Conservation (phyloP, 2,888 invertebrate species). For the Buathra laborator region DNA sequence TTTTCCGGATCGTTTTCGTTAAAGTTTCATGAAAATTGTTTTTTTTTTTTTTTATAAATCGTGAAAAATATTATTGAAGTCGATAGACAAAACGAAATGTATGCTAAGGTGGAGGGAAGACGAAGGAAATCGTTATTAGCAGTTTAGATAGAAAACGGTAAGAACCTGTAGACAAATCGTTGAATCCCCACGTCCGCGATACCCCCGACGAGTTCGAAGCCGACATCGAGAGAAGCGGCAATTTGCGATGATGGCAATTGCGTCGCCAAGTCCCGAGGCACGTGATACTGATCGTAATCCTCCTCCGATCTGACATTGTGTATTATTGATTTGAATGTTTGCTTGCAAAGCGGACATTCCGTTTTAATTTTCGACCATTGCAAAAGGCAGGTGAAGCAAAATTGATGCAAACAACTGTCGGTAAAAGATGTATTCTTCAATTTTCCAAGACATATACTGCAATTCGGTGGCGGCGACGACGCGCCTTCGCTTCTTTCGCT, state of each 20-base stretch:
- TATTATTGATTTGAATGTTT: constrained; percentile 95
- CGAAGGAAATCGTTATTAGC: background rate
- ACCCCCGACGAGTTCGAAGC: constrained; percentile 72
- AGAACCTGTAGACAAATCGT: constrained; percentile 73
- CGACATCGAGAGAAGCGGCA: constrained; percentile 77
- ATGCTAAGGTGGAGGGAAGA: no score
- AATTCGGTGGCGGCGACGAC: constrained; percentile 93
- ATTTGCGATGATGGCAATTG: constrained; percentile 77
- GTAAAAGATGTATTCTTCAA: constrained; percentile 96
- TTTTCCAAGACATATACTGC: constrained; percentile 96
- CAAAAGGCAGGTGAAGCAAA: constrained; percentile 96
- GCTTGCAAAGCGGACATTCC: constrained; percentile 97
- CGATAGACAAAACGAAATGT: no score
- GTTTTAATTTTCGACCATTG: constrained; percentile 98
- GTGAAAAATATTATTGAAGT: background rate
- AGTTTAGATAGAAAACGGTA: background rate
- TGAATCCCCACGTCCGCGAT: constrained; percentile 70
- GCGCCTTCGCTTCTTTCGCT: constrained; percentile 86
- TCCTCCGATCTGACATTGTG: constrained; percentile 95
- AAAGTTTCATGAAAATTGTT: no score
- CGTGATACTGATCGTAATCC: constrained; percentile 94
- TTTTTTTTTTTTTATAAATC: background rate
- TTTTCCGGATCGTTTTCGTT: no score
- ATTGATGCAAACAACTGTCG: constrained; percentile 96
- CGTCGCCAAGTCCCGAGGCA: constrained; percentile 81